A percentile compares a stretch with the other conserved stretches of the same genome.
Evolutionary conservation across 2,797 vertebrate genomes (phyloP).

Genomic region (Phrynocephalus forsythii): DNA sequence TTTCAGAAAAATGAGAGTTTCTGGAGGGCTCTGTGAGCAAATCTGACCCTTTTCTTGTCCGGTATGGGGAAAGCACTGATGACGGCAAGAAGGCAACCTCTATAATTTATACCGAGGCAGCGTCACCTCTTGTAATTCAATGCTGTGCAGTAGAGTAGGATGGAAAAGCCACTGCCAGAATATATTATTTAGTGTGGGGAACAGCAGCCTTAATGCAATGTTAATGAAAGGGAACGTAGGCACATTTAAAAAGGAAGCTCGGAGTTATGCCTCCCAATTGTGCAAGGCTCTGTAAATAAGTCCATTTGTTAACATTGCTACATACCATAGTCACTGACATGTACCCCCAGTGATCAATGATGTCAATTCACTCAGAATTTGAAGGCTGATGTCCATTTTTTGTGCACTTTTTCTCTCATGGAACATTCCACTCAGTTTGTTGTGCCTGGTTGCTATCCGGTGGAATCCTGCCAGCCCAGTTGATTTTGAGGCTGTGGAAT

Average conservation of each 20-base stretch:
- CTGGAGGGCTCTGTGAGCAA: slow-evolving; percentile 7
- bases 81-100: slow-evolving; percentile 3
- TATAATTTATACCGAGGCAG: neutral
- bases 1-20: slow-evolving; percentile 32
- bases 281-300: neutral
- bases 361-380: neutral
- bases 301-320: slow-evolving; percentile 18
- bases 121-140: slow-evolving; percentile 29
- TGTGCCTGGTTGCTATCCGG: too few species aligned
- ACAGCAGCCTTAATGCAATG: slow-evolving; percentile 15
- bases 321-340: neutral
- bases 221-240: slow-evolving; percentile 22
- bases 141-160: neutral
- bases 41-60: slow-evolving; percentile 23
- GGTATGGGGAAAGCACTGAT: neutral
- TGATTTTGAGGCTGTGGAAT: too few species aligned
- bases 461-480: too few species aligned
- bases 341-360: neutral
- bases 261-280: neutral
- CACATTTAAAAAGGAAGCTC: neutral
- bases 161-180: slow-evolving; percentile 29
- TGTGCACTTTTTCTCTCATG: neutral
- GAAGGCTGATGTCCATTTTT: neutral
- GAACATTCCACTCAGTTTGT: too few species aligned
- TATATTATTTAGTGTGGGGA: slow-evolving; percentile 33